phyloP scores from a whole-genome alignment of 2,888 invertebrate species.

The Phorcus lineatus region DNA sequence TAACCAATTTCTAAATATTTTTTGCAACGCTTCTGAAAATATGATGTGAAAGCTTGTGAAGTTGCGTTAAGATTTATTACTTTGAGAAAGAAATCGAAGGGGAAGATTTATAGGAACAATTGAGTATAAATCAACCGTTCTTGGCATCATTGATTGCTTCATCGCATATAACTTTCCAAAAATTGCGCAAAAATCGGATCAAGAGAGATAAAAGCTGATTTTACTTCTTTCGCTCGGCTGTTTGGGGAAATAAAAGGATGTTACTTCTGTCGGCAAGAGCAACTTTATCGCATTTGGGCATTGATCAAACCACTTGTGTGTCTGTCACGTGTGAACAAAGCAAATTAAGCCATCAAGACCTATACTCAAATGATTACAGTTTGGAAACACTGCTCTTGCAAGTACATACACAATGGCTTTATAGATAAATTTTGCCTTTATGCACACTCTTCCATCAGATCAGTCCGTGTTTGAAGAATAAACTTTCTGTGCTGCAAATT shows the following conservation, averaged over 20 bases:
- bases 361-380: not conserved
- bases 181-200: not conserved
- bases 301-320: not conserved
- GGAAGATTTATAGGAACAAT: slow-evolving; percentile 7
- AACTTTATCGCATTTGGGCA: not conserved
- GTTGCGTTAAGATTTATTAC: not conserved
- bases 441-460: too few relatives aligned
- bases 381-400: too few relatives aligned
- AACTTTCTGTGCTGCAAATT: too few relatives aligned
- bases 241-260: not conserved
- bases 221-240: not conserved
- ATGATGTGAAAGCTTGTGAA: too few relatives aligned
- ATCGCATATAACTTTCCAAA: not conserved
- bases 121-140: not conserved
- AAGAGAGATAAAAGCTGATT: not conserved
- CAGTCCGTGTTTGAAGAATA: too few relatives aligned
- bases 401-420: too few relatives aligned
- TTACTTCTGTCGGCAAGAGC: not conserved
- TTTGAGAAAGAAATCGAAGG: not conserved
- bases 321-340: not conserved
- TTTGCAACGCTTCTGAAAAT: too few relatives aligned
- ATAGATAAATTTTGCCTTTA: too few relatives aligned
- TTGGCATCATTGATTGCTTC: not conserved
- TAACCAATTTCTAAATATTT: too few relatives aligned
- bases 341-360: not conserved